A percentile compares a stretch with the other conserved stretches of the same genome.
These are phyloP conservation scores for Heliothis virescens DNA, from an alignment of 1,140 invertebrate genomes.

Conservation along the genomic window DNA sequence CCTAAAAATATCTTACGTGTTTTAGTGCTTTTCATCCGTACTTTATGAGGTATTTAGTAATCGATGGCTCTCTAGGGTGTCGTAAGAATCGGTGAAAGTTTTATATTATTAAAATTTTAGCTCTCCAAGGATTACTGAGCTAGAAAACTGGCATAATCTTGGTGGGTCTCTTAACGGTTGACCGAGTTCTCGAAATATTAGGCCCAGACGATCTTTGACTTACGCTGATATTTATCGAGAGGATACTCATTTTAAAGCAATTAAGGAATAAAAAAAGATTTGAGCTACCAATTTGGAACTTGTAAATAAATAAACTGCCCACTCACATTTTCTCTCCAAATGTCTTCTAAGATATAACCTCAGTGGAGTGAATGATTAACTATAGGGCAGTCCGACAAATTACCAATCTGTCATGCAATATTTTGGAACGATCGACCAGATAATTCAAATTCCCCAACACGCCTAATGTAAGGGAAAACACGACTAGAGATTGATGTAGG, in stretches of 20 bases:
- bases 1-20: no score
- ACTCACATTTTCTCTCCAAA: neutral
- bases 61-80: neutral
- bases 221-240: no score
- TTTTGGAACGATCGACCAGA: neutral
- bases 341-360: neutral
- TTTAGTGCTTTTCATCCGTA: no score
- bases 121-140: neutral
- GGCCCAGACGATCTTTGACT: neutral
- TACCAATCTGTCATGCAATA: slow-evolving; percentile 10
- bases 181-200: neutral
- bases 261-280: no score
- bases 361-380: neutral
- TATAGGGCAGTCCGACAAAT: neutral
- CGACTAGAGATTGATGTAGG: slow-evolving; percentile 37
- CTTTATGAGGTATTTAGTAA: neutral
- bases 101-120: slow-evolving; percentile 11
- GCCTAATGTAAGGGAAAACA: slow-evolving; percentile 31
- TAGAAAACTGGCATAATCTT: neutral
- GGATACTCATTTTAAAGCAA: no score
- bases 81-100: neutral
- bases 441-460: slow-evolving; percentile 21
- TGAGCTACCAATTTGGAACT: no score
- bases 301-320: no score
- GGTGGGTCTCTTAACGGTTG: neutral